These are phyloP conservation scores for Podarcis muralis DNA, from an alignment of 2,113 vertebrate species.

Conservation along the genomic window DNA sequence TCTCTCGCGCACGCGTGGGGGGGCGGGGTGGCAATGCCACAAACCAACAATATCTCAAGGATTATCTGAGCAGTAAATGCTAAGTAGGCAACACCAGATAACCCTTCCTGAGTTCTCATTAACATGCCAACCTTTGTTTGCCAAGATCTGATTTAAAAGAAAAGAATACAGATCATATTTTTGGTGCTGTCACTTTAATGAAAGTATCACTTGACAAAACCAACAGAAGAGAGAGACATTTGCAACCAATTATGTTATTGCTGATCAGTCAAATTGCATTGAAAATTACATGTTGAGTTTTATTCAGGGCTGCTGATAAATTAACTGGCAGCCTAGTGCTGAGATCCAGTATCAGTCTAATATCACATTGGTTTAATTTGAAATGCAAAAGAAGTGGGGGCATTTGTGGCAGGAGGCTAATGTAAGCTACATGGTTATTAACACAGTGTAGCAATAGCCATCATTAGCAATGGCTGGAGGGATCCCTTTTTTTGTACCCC, in stretches of 20 bases:
- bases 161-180: conserved; percentile 46
- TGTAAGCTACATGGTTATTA: conserved; percentile 39
- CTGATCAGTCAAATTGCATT: conserved; percentile 78
- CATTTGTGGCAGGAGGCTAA: conserved; percentile 25
- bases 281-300: conserved; percentile 73
- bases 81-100: conserved; percentile 10
- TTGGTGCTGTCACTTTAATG: conserved; percentile 72
- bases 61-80: neutral
- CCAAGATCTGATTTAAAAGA: neutral
- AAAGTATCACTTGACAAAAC: conserved; percentile 74
- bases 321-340: conserved; percentile 68
- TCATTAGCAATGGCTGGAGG: conserved; percentile 20
- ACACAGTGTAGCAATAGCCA: conserved; percentile 25
- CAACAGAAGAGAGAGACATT: conserved; percentile 75
- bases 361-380: conserved; percentile 56
- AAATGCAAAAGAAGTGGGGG: neutral
- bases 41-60: neutral
- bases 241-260: conserved; percentile 80
- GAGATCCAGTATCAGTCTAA: conserved; percentile 53
- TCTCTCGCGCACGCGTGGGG: neutral
- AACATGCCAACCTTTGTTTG: conserved; percentile 37
- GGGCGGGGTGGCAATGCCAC: neutral
- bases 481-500: neutral
- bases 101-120: neutral
- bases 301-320: conserved; percentile 71